phyloP scores from a whole-genome alignment of 2,888 invertebrate genomes.

The Idaea dimidiata region DNA sequence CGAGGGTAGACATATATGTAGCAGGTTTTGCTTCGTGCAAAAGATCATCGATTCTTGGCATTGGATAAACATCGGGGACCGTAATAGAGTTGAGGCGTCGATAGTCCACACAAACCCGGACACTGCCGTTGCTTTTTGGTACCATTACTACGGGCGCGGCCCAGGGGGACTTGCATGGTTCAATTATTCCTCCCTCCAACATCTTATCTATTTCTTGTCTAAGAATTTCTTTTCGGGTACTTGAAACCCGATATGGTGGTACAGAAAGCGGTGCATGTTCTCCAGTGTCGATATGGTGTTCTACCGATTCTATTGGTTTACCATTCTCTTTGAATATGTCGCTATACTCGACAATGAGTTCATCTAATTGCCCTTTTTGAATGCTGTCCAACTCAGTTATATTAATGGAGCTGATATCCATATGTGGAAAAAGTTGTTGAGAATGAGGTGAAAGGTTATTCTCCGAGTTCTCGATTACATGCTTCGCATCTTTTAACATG shows the following conservation, averaged over 20 bases:
- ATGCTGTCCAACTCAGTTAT: too few relatives aligned
- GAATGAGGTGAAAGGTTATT: too few relatives aligned
- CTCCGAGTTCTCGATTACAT: too few relatives aligned
- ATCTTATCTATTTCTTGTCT: slow-evolving; percentile 20
- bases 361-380: too few relatives aligned
- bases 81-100: slow-evolving; percentile 37
- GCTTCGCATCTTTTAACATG: too few relatives aligned
- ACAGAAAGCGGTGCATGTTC: slow-evolving; percentile 11
- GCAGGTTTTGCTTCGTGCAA: slow-evolving; percentile 36
- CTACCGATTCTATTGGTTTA: background rate
- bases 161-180: slow-evolving; percentile 37
- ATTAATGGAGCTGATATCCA: too few relatives aligned
- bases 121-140: background rate
- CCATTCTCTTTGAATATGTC: too few relatives aligned
- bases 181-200: slow-evolving; percentile 32
- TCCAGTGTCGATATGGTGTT: slow-evolving; percentile 10
- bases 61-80: slow-evolving; percentile 31
- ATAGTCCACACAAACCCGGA: slow-evolving; percentile 37
- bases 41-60: slow-evolving; percentile 49
- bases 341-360: too few relatives aligned
- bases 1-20: slow-evolving; percentile 33
- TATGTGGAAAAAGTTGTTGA: too few relatives aligned
- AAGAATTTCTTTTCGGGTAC: slow-evolving; percentile 14
- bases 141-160: slow-evolving; percentile 34
- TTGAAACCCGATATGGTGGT: slow-evolving; percentile 12